Percentiles rank a stretch among this genome's conserved stretches.
These are phyloP conservation scores for Hippocampus zosterae DNA, from an alignment of 2,113 vertebrate species.

Conservation along the genomic window DNA sequence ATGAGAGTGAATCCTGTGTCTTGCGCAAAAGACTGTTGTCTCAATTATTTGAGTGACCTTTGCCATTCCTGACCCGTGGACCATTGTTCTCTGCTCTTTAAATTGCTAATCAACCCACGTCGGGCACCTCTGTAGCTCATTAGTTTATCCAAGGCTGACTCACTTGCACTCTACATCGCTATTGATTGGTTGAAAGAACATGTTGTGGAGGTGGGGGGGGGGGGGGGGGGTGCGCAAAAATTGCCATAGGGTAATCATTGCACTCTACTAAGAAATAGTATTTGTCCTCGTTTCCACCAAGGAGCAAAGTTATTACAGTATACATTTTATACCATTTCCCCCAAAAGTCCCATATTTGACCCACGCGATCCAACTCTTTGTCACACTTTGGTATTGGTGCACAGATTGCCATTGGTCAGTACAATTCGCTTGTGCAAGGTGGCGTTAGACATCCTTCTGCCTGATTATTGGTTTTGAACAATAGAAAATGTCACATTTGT, in stretches of 20 bases:
- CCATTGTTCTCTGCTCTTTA: conserved; percentile 31
- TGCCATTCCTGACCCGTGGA: conserved; percentile 29
- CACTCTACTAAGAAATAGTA: conserved; percentile 31
- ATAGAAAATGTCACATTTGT: not conserved
- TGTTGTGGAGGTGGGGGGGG: conserved; percentile 17
- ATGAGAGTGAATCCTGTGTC: conserved; percentile 28
- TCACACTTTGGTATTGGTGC: not conserved
- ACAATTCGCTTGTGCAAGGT: not conserved
- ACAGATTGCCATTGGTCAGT: not conserved
- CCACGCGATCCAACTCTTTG: not conserved
- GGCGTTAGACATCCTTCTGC: not conserved
- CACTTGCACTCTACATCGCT: conserved; percentile 19
- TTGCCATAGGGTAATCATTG: conserved; percentile 31
- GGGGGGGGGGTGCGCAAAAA: conserved; percentile 23
- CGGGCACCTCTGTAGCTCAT: conserved; percentile 41
- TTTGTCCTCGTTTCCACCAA: not conserved
- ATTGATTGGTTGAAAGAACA: conserved; percentile 48
- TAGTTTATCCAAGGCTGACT: conserved; percentile 40
- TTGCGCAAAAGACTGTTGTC: conserved; percentile 44
- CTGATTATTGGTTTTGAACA: not conserved
- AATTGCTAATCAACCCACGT: conserved; percentile 55
- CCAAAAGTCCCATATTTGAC: not conserved
- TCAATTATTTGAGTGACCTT: conserved; percentile 51
- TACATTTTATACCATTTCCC: not conserved
- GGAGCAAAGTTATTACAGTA: not conserved